A percentile compares a stretch with the other conserved stretches of the same genome.
Evolutionary conservation across 2,797 vertebrate species (phyloP).

Genomic region (Oreonectes daqikongensis): DNA sequence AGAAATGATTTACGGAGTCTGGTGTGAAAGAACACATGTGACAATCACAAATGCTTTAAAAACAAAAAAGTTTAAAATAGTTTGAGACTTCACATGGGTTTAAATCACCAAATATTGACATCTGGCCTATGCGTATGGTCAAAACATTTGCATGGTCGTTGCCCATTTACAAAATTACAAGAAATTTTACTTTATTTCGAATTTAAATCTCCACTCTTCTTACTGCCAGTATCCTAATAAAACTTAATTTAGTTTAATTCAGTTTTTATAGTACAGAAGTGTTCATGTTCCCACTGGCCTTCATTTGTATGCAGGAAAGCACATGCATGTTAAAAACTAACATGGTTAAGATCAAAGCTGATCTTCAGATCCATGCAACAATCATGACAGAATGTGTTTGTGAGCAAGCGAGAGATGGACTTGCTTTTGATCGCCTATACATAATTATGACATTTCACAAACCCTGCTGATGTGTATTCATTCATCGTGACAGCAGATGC

Average conservation of each 20-base stretch:
- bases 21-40: too few relatives aligned
- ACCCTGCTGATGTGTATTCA: slow-evolving; percentile 39
- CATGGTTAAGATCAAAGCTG: slow-evolving; percentile 50
- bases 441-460: slow-evolving; percentile 54
- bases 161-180: too few relatives aligned
- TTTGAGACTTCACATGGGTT: too few relatives aligned
- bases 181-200: too few relatives aligned
- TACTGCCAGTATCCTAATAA: too few relatives aligned
- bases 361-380: slow-evolving; percentile 49
- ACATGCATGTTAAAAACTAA: slow-evolving; percentile 48
- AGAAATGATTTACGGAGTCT: too few relatives aligned
- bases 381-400: slow-evolving; percentile 47
- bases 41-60: too few relatives aligned
- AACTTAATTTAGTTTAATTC: background rate
- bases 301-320: slow-evolving; percentile 45
- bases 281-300: slow-evolving; percentile 33
- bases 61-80: too few relatives aligned
- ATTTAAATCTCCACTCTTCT: background rate
- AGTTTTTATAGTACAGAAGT: background rate
- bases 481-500: slow-evolving; percentile 50
- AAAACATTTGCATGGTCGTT: too few relatives aligned
- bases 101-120: too few relatives aligned
- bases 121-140: too few relatives aligned
- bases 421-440: slow-evolving; percentile 47
- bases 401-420: slow-evolving; percentile 25